These are phyloP conservation scores for Cotesia chilonis DNA, from an alignment of 1,140 invertebrate genomes.

Conservation along the genomic window DNA sequence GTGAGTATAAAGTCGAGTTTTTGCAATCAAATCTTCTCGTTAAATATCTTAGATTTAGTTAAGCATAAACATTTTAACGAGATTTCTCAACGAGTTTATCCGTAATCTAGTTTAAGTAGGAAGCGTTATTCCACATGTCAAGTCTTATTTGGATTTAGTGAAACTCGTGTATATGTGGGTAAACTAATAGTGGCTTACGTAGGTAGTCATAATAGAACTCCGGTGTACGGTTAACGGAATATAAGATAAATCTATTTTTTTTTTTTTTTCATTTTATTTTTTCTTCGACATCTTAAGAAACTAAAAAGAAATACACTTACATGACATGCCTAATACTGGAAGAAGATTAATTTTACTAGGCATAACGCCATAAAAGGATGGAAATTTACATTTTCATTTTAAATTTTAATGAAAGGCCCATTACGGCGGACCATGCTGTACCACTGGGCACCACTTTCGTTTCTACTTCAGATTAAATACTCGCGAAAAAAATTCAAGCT, in stretches of 20 bases:
- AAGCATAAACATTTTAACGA: constrained; percentile 12
- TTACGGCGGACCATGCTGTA: constrained; percentile 34
- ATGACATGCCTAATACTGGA: not conserved
- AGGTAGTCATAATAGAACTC: not conserved
- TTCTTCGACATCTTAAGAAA: not conserved
- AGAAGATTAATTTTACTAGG: constrained; percentile 46
- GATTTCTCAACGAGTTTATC: not conserved
- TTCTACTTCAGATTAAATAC: constrained; percentile 23
- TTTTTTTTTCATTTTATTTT: too few species aligned
- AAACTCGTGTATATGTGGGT: not conserved
- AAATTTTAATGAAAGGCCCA: constrained; percentile 51
- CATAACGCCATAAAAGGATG: constrained; percentile 35
- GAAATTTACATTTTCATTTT: constrained; percentile 39
- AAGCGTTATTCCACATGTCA: not conserved
- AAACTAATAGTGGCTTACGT: too few species aligned
- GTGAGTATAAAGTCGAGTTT: not conserved
- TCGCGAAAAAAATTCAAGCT: constrained; percentile 4
- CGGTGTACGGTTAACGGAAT: too few species aligned
- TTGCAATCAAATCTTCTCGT: constrained; percentile 13
- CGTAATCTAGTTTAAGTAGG: not conserved
- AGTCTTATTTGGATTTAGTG: constrained; percentile 20
- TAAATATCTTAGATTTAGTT: constrained; percentile 2
- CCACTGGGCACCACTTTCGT: constrained; percentile 31
- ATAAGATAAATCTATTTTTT: too few species aligned
- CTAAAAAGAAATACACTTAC: not conserved